Percentiles rank a stretch among this genome's conserved stretches.
These are phyloP conservation scores for Hydrolagus colliei DNA, from an alignment of 2,797 vertebrate species.

Conservation along the genomic window DNA sequence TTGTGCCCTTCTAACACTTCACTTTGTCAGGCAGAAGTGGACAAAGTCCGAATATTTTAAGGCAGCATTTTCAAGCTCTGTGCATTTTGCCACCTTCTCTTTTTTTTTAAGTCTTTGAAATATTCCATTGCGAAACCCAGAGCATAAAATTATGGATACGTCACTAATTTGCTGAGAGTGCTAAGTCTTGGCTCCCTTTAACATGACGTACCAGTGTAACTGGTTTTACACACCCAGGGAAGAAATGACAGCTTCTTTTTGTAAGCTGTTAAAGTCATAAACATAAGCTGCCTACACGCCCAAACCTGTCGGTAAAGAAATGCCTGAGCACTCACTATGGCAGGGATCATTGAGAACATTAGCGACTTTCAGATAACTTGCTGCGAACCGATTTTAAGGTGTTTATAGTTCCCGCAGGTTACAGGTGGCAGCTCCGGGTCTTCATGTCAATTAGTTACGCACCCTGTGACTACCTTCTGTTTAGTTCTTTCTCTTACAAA, in stretches of 20 bases:
- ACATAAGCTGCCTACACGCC: constrained; percentile 45
- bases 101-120: neutral
- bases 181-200: constrained; percentile 37
- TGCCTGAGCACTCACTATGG: constrained; percentile 27
- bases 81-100: constrained; percentile 33
- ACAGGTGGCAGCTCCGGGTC: constrained; percentile 35
- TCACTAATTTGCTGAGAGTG: constrained; percentile 36
- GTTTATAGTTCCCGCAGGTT: constrained; percentile 33
- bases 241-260: constrained; percentile 54
- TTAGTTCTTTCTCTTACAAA: neutral
- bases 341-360: constrained; percentile 36
- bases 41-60: neutral
- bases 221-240: constrained; percentile 59
- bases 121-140: constrained; percentile 39
- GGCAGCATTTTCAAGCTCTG: fast-evolving
- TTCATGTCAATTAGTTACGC: neutral
- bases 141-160: constrained; percentile 31
- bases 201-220: constrained; percentile 50
- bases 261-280: constrained; percentile 43
- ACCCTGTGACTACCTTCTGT: neutral
- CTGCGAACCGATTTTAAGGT: constrained; percentile 21
- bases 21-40: neutral
- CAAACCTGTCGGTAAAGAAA: constrained; percentile 49
- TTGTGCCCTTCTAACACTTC: constrained; percentile 7
- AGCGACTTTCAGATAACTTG: constrained; percentile 29